Evolutionary conservation across 2,797 vertebrate genomes (phyloP), one percentile per base, ranked within the genome.

Genomic region (Sus cebifrons): DNA sequence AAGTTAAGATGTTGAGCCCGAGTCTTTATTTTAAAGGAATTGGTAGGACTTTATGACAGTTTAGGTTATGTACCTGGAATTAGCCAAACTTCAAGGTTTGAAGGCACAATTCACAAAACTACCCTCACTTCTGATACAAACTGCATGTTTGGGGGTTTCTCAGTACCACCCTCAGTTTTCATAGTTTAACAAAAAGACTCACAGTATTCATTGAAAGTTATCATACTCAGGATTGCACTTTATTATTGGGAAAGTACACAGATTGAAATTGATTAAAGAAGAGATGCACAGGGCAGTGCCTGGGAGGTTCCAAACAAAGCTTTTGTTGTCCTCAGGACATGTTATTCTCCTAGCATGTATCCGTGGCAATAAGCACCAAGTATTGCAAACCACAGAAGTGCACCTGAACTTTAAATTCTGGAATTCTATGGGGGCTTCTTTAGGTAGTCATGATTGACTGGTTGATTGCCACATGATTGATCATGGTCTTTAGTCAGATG

Each of bases 201-300:
- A 23, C 10, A 25, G 44, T 83, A 68, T 79, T 93, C 25, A 88
- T 32, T 79, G 83, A 78, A 91, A 32, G n/a, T 54, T 75, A 1
- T 91, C 11, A 10, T 52, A 36, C 36, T 65, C 15, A n/a, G 16
- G 68, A 25, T 81, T 86, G 29, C 54, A 58, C 18, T 86, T 95
- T 91, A 58, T 79, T 74, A 23, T 52, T 36, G 54, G 54, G 74
- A 91, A 86, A 84, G 62, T n/a, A 73, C 49, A 62, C 16, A 58
- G 68, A 85, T 77, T 94, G 78, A 89, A 93, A 44, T 64, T 93
- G 78, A n/a, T 73, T 77, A 75, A 67, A 75, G 58, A 68, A 89
- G 25, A 83, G 36, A 44, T 36, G 49, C 25, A 25, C 2, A 77
- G 67, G 15, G 65, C 20, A 27, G 27, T 54, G 18, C 87, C 74